These are phyloP conservation scores for Metacarcinus magister DNA, from an alignment of 2,888 invertebrate species.

Conservation along the genomic window DNA sequence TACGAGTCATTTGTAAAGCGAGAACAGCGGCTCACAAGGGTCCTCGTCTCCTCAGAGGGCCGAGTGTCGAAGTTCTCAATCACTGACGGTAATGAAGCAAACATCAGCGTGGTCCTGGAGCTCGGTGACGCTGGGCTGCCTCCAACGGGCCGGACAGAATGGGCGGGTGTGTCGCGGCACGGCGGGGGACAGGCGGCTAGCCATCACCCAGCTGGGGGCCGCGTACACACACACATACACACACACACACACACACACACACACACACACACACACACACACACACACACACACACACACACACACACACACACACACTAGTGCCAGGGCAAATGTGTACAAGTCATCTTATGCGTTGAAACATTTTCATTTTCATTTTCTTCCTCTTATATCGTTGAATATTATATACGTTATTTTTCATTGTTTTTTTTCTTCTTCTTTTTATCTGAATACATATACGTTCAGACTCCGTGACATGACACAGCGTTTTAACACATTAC, in stretches of 20 bases:
- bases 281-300: slow-evolving; percentile 37
- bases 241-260: slow-evolving; percentile 57
- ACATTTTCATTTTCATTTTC: neutral
- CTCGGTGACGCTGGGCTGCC: neutral
- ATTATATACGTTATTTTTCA: neutral
- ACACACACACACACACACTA: neutral
- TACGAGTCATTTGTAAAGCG: slow-evolving; percentile 9
- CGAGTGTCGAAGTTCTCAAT: slow-evolving; percentile 53
- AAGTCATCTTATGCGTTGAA: neutral
- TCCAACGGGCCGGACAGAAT: neutral
- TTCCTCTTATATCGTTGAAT: neutral
- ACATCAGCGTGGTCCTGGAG: slow-evolving; percentile 3
- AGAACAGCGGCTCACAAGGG: slow-evolving; percentile 35
- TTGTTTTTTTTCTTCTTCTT: neutral
- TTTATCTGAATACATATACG: neutral
- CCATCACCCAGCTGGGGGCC: slow-evolving; percentile 56
- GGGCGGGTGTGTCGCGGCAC: slow-evolving; percentile 56
- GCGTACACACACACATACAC: slow-evolving; percentile 31
- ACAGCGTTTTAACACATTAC: neutral
- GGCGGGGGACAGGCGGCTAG: slow-evolving; percentile 39
- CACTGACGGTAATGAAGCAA: slow-evolving; percentile 54
- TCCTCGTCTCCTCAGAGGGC: slow-evolving; percentile 16
- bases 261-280: slow-evolving; percentile 16
- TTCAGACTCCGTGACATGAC: neutral
- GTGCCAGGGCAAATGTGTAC: neutral